phyloP scores from a whole-genome alignment of 2,113 vertebrate genomes.

The Gobius niger region DNA sequence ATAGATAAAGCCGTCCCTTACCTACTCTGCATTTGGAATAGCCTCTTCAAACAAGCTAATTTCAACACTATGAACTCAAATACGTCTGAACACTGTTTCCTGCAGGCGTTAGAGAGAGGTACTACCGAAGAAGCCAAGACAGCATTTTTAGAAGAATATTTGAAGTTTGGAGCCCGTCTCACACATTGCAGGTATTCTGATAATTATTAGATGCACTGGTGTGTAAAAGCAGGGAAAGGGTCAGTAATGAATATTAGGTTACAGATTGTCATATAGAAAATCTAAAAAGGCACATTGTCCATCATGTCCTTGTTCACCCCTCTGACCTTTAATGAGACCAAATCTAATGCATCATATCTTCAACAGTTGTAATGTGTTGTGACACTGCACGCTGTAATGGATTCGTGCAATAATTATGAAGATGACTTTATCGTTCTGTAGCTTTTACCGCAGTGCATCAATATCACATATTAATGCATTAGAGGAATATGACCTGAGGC shows the following conservation, averaged over 20 bases:
- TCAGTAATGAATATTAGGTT: background rate
- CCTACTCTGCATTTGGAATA: constrained; percentile 52
- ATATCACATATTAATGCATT: constrained; percentile 43
- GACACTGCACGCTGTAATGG: constrained; percentile 53
- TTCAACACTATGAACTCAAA: constrained; percentile 55
- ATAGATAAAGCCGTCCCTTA: constrained; percentile 46
- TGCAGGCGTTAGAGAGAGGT: constrained; percentile 19
- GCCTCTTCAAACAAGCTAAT: constrained; percentile 60
- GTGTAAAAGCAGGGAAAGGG: constrained; percentile 5
- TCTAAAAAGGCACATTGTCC: background rate
- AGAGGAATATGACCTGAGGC: constrained; percentile 11
- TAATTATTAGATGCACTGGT: constrained; percentile 16
- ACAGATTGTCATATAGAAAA: constrained; percentile 17
- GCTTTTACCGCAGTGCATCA: constrained; percentile 48
- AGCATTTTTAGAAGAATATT: constrained; percentile 15
- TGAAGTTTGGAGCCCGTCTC: constrained; percentile 24
- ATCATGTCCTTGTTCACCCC: constrained; percentile 12
- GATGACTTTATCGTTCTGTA: constrained; percentile 47
- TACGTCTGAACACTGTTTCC: constrained; percentile 52
- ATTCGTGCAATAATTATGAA: constrained; percentile 59
- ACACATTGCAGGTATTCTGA: constrained; percentile 8
- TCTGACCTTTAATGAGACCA: constrained; percentile 19
- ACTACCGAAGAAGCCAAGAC: constrained; percentile 6
- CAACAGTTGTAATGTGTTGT: constrained; percentile 37
- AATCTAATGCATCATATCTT: constrained; percentile 23